These are phyloP conservation scores for Lacerta viridis DNA, from an alignment of 2,797 vertebrate genomes.

Conservation along the genomic window DNA sequence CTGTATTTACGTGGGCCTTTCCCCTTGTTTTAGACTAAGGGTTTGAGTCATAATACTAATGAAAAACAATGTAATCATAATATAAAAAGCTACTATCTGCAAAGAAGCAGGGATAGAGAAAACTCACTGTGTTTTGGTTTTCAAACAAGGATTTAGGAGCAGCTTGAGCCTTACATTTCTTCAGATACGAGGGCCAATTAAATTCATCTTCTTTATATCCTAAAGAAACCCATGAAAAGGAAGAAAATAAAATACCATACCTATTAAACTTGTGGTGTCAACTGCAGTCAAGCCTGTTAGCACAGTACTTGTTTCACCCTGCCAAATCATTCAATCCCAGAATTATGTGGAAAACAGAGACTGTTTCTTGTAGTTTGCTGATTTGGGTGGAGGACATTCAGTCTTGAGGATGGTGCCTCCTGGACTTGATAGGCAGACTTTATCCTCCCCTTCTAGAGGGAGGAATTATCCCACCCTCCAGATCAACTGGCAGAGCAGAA, in stretches of 20 bases:
- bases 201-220: slow-evolving; percentile 91
- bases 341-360: slow-evolving; percentile 3
- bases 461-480: too few relatives aligned
- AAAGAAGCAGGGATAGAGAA: slow-evolving; percentile 20
- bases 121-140: slow-evolving; percentile 87
- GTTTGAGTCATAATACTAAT: background rate
- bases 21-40: background rate
- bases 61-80: background rate
- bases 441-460: too few relatives aligned
- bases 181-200: slow-evolving; percentile 90
- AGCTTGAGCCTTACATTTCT: slow-evolving; percentile 87
- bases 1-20: background rate
- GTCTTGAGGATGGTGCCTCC: too few relatives aligned
- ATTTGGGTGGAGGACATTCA: too few relatives aligned
- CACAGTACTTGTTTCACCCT: slow-evolving; percentile 10
- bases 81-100: slow-evolving; percentile 23
- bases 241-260: background rate
- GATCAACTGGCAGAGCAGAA: too few relatives aligned
- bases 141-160: slow-evolving; percentile 91
- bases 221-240: slow-evolving; percentile 68
- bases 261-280: background rate
- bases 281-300: background rate
- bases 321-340: slow-evolving; percentile 9
- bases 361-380: background rate
- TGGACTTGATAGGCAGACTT: too few relatives aligned